Evolutionary conservation across 2,113 vertebrate genomes (phyloP).

Genomic region (Eclectus roratus): DNA sequence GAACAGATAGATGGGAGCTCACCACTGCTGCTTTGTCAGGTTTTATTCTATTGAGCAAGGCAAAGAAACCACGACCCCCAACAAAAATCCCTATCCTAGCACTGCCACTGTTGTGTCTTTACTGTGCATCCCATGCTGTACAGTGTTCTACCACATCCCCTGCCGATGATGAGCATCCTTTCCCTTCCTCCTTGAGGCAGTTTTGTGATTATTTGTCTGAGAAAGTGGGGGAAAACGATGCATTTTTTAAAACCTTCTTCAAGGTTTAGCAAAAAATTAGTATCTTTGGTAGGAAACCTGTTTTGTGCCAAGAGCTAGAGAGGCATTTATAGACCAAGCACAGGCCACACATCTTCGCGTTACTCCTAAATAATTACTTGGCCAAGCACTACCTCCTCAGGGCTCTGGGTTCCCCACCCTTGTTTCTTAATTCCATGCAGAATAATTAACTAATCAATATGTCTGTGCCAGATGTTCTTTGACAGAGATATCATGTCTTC

Average conservation of each 20-base stretch:
- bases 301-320: neutral
- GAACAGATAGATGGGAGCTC: neutral
- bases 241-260: neutral
- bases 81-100: neutral
- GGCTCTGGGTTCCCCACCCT: conserved; percentile 22
- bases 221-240: neutral
- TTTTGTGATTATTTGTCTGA: neutral
- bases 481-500: neutral
- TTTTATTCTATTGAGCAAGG: neutral
- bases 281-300: neutral
- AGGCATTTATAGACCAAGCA: neutral
- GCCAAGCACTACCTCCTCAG: neutral
- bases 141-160: neutral
- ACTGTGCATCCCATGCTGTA: accelerated
- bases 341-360: neutral
- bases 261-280: neutral
- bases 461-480: conserved; percentile 11
- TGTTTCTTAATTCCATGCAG: neutral
- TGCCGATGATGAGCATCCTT: neutral
- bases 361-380: neutral
- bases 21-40: neutral
- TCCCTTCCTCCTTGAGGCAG: neutral
- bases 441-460: conserved; percentile 28
- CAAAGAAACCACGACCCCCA: neutral
- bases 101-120: accelerated